A percentile compares a stretch with the other conserved stretches of the same genome.
These are phyloP conservation scores for Paragorgia papillata DNA, from an alignment of 92 coral and sea anemone species.

Conservation along the genomic window DNA sequence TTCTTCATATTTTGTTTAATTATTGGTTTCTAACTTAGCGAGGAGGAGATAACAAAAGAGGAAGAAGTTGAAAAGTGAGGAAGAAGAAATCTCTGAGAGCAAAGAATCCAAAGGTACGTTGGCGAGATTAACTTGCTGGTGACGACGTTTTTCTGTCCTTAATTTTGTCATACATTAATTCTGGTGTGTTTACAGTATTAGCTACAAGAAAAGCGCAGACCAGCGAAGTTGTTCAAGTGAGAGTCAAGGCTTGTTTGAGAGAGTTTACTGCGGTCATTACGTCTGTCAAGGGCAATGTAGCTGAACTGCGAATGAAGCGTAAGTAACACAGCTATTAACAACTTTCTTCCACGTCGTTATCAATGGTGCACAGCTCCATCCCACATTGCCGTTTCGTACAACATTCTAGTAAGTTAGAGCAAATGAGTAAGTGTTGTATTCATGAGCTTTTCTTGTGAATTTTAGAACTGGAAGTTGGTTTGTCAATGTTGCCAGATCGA, in stretches of 20 bases:
- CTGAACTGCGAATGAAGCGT: conserved; percentile 85
- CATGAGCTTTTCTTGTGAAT: neutral
- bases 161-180: too few relatives aligned
- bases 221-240: conserved; percentile 62
- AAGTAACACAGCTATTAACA: neutral
- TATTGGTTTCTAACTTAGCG: neutral
- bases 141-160: too few relatives aligned
- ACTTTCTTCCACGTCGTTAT: too few relatives aligned
- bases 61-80: neutral
- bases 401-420: neutral
- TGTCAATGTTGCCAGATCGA: conserved; percentile 71
- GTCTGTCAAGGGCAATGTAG: conserved; percentile 75
- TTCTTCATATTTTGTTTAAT: too few relatives aligned
- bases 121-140: too few relatives aligned
- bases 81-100: neutral
- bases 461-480: conserved; percentile 75
- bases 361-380: too few relatives aligned
- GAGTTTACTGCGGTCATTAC: conserved; percentile 78
- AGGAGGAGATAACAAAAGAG: conserved; percentile 9
- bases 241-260: conserved; percentile 79
- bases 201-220: conserved; percentile 28
- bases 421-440: neutral
- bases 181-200: conserved; percentile 23
- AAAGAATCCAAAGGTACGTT: neutral
- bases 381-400: too few relatives aligned